Base-by-base conservation (phyloP, 92 coral and sea anemone species). In the Actinernus sp. region DNA sequence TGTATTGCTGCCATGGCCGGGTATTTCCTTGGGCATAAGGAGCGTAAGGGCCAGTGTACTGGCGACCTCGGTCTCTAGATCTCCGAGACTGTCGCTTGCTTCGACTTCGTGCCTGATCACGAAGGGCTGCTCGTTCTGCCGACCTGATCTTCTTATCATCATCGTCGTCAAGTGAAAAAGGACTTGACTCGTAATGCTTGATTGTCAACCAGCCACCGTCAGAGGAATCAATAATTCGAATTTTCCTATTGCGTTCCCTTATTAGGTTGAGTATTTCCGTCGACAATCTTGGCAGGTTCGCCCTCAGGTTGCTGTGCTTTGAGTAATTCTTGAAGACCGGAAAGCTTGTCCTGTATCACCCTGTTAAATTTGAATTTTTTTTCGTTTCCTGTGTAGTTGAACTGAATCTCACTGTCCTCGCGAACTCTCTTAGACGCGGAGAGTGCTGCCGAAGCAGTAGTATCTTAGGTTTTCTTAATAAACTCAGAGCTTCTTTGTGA, bases 131-230 rank as follows among this genome's bases (percentile, higher is more conserved):
- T 28, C 36, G 22, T 34, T 64, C 65, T 48, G 72, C 72, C 29
- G 51, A 30, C 0, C 72, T 44, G 31, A 64, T 64, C 24, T 64
- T 64, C 41, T 50, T 65, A 27, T 65, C 74, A 45, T 65, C 41
- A 6, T 34, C 41, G 8, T 34, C 41, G 8, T 14, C 41, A 20
- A 29, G 31, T 0, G 63, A 34, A 0, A 55, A 2, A 12, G 63
- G 63, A 39, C 63, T 55, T 14, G 21, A 17, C 20, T 65, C 68
- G 83, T 56, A 76, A 26, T 76, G 83, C 32, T 76, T 45, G 12
- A 65, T 24, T 1, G 83, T 76, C 11, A 76, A 25, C 83, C 76
- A 76, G 27, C 83, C 83, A 19, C 49, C 76, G 17, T 10, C 58
- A 20, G 0, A 52, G 30, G 28, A 16, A 21, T 52, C 58, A 26